Evolutionary conservation across 2,113 vertebrate genomes (phyloP).

Genomic region (Beaufortia kweichowensis): DNA sequence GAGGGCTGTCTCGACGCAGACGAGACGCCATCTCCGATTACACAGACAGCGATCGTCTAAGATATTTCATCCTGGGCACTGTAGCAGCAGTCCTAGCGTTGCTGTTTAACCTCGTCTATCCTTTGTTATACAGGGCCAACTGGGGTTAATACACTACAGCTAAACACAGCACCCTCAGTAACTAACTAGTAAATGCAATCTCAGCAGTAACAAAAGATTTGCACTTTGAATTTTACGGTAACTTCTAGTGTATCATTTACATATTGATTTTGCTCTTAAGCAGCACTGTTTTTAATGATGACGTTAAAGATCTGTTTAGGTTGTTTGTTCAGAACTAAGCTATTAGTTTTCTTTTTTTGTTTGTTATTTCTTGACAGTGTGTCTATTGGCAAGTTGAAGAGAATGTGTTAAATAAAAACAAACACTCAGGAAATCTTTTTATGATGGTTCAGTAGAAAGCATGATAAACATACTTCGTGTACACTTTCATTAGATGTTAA

Average conservation of each 20-base stretch:
- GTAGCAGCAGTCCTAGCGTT: conserved; percentile 87
- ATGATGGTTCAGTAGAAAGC: background rate
- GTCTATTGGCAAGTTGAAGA: background rate
- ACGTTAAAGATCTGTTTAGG: background rate
- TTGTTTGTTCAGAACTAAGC: background rate
- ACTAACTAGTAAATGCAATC: background rate
- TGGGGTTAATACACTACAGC: conserved; percentile 68
- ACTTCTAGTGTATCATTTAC: background rate
- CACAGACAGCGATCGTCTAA: conserved; percentile 83
- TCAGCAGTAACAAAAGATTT: background rate
- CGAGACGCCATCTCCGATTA: conserved; percentile 72
- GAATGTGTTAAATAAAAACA: background rate
- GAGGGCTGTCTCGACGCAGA: conserved; percentile 63
- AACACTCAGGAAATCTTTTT: conserved; percentile 17
- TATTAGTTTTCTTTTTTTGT: background rate
- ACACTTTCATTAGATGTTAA: background rate
- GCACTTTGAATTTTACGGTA: background rate
- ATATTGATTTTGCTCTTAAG: background rate
- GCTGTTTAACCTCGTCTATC: conserved; percentile 87
- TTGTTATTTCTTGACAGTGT: too few relatives aligned
- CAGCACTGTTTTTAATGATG: background rate
- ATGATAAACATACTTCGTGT: background rate
- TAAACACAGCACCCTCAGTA: background rate
- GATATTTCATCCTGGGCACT: conserved; percentile 90
- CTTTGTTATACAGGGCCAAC: conserved; percentile 79